Evolutionary conservation across 2,797 vertebrate species (phyloP).

Genomic region (Clangula hyemalis): DNA sequence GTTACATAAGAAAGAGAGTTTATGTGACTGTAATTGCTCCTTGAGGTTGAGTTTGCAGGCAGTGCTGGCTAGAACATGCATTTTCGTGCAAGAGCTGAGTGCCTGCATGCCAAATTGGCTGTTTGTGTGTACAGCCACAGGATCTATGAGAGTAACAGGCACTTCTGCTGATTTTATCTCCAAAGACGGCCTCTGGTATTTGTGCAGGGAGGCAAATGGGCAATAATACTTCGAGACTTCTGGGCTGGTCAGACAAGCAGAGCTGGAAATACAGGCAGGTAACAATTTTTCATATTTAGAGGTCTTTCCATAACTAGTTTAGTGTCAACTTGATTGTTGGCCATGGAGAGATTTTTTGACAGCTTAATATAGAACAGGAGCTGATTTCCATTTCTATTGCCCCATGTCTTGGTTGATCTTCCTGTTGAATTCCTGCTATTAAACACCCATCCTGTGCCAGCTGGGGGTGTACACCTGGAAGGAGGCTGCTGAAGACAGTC

Average conservation of each 20-base stretch:
- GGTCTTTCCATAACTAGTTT: constrained; percentile 2
- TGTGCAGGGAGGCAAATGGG: neutral
- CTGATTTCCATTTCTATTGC: constrained; percentile 21
- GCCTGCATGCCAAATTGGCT: neutral
- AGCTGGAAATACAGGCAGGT: neutral
- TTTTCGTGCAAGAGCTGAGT: neutral
- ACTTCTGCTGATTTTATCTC: constrained; percentile 3
- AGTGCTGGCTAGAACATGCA: neutral
- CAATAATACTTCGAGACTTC: neutral
- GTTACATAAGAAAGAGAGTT: neutral
- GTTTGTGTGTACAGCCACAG: neutral
- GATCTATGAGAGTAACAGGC: neutral
- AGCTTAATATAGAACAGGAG: neutral
- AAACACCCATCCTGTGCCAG: neutral
- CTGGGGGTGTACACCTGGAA: neutral
- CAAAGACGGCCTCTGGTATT: neutral
- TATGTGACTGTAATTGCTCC: constrained; percentile 19
- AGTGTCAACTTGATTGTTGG: constrained; percentile 1
- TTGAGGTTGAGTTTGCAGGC: constrained; percentile 51
- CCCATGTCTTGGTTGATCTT: neutral
- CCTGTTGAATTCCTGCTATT: neutral
- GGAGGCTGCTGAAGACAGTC: neutral
- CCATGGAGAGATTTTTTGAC: neutral
- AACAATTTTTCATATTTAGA: neutral
- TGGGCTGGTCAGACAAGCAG: neutral